A percentile compares a stretch with the other conserved stretches of the same genome.
These are phyloP conservation scores for Neodiprion virginianus DNA, from an alignment of 1,140 invertebrate genomes.

Conservation along the genomic window DNA sequence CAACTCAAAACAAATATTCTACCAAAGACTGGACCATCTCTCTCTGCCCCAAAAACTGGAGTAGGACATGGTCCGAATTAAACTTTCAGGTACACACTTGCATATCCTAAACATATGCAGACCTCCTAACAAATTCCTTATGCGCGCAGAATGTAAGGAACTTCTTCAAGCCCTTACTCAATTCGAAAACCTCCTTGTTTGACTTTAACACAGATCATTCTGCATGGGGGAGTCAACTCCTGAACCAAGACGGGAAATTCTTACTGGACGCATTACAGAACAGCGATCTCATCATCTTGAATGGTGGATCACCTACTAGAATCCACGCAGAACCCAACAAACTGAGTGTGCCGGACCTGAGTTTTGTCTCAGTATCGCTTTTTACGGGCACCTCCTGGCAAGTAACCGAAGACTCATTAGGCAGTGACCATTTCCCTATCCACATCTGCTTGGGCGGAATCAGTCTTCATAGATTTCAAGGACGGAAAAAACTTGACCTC, in stretches of 20 bases:
- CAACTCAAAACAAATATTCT: slow-evolving; percentile 16
- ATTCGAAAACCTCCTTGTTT: neutral
- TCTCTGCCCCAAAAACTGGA: slow-evolving; percentile 3
- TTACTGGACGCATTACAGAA: neutral
- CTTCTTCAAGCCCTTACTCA: neutral
- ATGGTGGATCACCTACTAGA: neutral
- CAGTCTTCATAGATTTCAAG: too few species aligned
- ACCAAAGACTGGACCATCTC: neutral
- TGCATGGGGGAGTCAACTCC: slow-evolving; percentile 22
- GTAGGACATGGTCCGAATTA: slow-evolving; percentile 10
- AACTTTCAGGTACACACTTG: neutral
- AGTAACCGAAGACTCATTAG: too few species aligned
- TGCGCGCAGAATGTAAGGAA: neutral
- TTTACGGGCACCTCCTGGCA: too few species aligned
- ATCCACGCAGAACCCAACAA: neutral
- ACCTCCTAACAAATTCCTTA: neutral
- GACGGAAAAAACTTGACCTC: too few species aligned
- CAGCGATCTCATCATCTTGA: neutral
- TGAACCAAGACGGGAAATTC: neutral
- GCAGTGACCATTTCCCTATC: too few species aligned
- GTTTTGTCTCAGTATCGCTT: too few species aligned
- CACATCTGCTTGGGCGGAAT: too few species aligned
- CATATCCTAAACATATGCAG: slow-evolving; percentile 12
- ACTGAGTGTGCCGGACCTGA: neutral
- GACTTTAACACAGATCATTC: slow-evolving; percentile 29